phyloP scores from a whole-genome alignment of 2,888 invertebrate genomes.

The Julus scanicus region DNA sequence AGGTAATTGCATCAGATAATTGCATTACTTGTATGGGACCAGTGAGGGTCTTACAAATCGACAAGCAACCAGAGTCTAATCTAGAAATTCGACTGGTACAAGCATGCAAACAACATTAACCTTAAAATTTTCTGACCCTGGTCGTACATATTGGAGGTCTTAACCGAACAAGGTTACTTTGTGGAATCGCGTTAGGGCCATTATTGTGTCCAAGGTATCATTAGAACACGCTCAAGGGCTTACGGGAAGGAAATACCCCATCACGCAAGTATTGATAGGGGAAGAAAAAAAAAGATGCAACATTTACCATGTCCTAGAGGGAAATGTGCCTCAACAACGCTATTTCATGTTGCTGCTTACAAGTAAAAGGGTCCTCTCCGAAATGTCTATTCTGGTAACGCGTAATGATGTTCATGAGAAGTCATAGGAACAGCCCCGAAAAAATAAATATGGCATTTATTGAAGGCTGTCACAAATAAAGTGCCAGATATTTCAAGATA shows the following conservation, averaged over 20 bases:
- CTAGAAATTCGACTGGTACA: not conserved
- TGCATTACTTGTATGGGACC: not conserved
- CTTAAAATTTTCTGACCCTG: not conserved
- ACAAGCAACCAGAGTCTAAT: not conserved
- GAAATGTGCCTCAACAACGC: not conserved
- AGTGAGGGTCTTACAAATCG: not conserved
- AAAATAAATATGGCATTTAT: conserved; percentile 39
- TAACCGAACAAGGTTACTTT: not conserved
- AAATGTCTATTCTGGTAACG: conserved; percentile 23
- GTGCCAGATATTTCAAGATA: conserved; percentile 30
- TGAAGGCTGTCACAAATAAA: conserved; percentile 39
- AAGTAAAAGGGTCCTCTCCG: not conserved
- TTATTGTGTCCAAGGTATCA: not conserved
- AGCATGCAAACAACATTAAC: not conserved
- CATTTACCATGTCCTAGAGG: not conserved
- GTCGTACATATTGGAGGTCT: not conserved
- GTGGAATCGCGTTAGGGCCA: not conserved
- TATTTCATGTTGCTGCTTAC: not conserved
- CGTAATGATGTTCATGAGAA: not conserved
- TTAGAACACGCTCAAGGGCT: not conserved
- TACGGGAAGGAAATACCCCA: not conserved
- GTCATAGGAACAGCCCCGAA: conserved; percentile 13
- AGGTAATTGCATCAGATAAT: too few species aligned
- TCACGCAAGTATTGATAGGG: not conserved
- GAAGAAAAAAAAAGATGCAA: not conserved